Evolutionary conservation across 2,113 vertebrate species (phyloP), one percentile per base, ranked within the genome.

Genomic region (Tylochromis polylepis): DNA sequence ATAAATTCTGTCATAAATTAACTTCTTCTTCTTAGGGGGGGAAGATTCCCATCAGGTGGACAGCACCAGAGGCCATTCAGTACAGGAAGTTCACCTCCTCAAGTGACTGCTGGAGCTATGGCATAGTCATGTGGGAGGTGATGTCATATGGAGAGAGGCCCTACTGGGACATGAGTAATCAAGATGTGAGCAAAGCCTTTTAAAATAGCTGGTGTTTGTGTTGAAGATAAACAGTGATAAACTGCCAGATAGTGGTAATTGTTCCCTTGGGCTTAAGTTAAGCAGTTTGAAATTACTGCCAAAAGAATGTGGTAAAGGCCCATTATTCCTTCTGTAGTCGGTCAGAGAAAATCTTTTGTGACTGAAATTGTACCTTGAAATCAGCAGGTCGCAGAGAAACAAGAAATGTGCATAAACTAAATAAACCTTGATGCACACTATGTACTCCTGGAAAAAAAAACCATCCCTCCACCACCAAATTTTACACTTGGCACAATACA

Each of bases 151-250:
- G 96, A 84, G 96, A 97, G 87, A 92, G 96, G 82, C 96, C 96
- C 4, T 97, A 97, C 93, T 97, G 96, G 96, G 96, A 97, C 94
- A 96, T 97, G 96, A 96, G 95, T 89, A 97, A 97, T 80, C 96
- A 97, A 85, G 96, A 97, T 81, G 96, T 97, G 88, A 90, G 95
- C 93, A 49, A 65, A 75, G 24, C 18, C n/a, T 16, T 12, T 6
- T 9, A 20, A 24, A 7, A 55, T 58, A 24, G 51, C 29, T 43
- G 22, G 7, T 53, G n/a, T 77, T 53, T n/a, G 27, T 53, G 18
- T 34, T 77, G 8, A 34, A 31, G 60, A 31, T 53, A 31, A 31
- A 53, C 24, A 34, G 5, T 12, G 24, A 51, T 34, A 34, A 53
- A 77, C 18, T 53, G 46, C 43, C 46, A 31, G 9, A 49, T 49